These are phyloP conservation scores for Prorops nasuta DNA, from an alignment of 1,140 invertebrate species.

Conservation along the genomic window DNA sequence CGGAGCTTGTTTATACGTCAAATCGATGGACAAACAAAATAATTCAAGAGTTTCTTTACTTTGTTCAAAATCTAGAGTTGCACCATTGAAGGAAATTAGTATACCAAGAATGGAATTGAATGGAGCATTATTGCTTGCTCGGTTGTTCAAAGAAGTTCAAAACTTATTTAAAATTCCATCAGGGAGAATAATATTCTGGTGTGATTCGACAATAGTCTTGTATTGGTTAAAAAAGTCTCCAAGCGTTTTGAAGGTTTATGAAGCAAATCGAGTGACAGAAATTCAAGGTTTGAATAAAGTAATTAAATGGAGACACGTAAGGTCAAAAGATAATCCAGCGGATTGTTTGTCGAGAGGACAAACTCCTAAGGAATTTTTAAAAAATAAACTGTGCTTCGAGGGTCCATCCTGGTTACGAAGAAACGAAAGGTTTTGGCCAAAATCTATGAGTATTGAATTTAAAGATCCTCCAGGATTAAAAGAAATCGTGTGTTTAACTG, in stretches of 20 bases:
- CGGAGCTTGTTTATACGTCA: not conserved
- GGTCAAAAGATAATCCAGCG: constrained; percentile 15
- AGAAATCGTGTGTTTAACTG: not conserved
- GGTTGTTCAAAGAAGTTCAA: not conserved
- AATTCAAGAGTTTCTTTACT: not conserved
- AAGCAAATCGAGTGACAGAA: constrained; percentile 38
- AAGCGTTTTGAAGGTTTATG: constrained; percentile 21
- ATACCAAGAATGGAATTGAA: constrained; percentile 46
- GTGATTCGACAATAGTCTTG: not conserved
- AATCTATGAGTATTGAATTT: not conserved
- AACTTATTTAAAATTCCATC: not conserved
- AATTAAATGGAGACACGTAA: constrained; percentile 11
- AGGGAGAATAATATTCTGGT: not conserved
- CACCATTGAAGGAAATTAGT: constrained; percentile 39
- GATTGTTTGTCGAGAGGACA: constrained; percentile 19
- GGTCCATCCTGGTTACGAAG: constrained; percentile 16
- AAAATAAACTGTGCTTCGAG: constrained; percentile 16
- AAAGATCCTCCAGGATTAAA: not conserved
- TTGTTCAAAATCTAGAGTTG: constrained; percentile 37
- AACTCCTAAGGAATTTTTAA: constrained; percentile 1
- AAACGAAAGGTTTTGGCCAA: not conserved
- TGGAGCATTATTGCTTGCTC: constrained; percentile 34
- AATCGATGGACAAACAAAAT: not conserved
- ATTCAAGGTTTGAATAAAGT: constrained; percentile 19
- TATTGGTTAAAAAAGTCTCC: not conserved